A percentile compares a stretch with the other conserved stretches of the same genome.
These are phyloP conservation scores for Nemapogon koenigi DNA, from an alignment of 2,888 invertebrate genomes.

Conservation along the genomic window DNA sequence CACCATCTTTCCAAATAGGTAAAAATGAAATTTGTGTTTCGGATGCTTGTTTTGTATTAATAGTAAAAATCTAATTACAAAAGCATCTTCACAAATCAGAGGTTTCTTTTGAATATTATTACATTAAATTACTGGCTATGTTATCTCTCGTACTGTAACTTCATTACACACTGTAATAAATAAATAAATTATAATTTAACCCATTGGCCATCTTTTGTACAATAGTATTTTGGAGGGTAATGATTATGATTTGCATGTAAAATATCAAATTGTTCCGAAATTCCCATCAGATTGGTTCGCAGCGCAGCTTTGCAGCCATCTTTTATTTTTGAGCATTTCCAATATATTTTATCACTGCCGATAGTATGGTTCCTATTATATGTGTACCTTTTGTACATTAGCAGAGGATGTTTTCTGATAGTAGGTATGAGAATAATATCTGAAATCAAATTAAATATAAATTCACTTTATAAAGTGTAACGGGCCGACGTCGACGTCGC, in stretches of 20 bases:
- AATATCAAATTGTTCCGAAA: not conserved
- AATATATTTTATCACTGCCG: not conserved
- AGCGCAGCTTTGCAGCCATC: conserved; percentile 9
- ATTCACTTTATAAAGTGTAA: no score
- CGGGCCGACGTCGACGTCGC: no score
- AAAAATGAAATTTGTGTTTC: no score
- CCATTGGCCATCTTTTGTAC: not conserved
- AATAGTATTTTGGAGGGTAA: not conserved
- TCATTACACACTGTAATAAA: no score
- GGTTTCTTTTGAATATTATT: no score
- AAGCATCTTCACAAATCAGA: no score
- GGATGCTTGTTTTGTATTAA: no score
- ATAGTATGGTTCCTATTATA: not conserved
- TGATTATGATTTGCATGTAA: not conserved
- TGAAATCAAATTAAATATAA: not conserved
- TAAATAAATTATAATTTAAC: no score
- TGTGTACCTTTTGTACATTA: not conserved
- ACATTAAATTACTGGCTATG: no score
- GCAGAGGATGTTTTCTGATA: not conserved
- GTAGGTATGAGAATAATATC: conserved; percentile 1
- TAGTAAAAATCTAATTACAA: no score
- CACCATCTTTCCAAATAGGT: no score
- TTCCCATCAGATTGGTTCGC: conserved; percentile 12
- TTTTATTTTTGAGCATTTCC: conserved; percentile 1
- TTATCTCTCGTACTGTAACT: no score